These are phyloP conservation scores for Fragum sueziense DNA, from an alignment of 2,888 invertebrate species.

Conservation along the genomic window DNA sequence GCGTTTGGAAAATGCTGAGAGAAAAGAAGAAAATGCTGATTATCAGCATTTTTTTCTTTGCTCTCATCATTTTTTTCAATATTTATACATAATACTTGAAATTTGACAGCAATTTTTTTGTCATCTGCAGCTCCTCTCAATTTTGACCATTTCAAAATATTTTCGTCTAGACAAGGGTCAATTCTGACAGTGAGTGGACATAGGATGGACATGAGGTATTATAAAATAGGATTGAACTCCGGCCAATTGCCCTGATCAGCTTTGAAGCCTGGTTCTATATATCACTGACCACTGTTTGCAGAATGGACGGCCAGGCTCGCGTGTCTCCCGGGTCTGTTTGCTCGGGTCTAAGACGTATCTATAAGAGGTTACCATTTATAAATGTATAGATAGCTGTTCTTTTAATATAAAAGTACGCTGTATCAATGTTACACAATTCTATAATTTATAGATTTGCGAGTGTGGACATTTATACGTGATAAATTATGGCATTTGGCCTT, in stretches of 20 bases:
- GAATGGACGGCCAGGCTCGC: not conserved
- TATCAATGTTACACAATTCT: not conserved
- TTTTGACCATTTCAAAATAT: too few relatives aligned
- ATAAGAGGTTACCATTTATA: not conserved
- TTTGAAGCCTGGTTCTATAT: not conserved
- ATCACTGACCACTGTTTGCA: not conserved
- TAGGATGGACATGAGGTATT: not conserved
- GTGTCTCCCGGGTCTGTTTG: not conserved
- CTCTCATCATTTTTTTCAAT: too few relatives aligned
- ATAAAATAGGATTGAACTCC: not conserved
- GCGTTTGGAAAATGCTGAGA: too few relatives aligned
- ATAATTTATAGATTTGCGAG: too few relatives aligned
- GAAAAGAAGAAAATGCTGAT: too few relatives aligned
- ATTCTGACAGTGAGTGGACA: not conserved
- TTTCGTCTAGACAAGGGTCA: too few relatives aligned
- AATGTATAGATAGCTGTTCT: not conserved
- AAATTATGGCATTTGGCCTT: too few relatives aligned
- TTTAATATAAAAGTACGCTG: not conserved
- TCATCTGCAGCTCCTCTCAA: too few relatives aligned
- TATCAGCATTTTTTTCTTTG: too few relatives aligned
- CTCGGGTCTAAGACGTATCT: not conserved
- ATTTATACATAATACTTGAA: too few relatives aligned
- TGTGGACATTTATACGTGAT: too few relatives aligned
- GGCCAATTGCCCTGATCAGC: not conserved
- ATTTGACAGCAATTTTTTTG: too few relatives aligned